Evolutionary conservation across 1,140 invertebrate species (phyloP), one percentile per base, ranked within the genome.

Genomic region (Hyposmocoma kahamanoa): DNA sequence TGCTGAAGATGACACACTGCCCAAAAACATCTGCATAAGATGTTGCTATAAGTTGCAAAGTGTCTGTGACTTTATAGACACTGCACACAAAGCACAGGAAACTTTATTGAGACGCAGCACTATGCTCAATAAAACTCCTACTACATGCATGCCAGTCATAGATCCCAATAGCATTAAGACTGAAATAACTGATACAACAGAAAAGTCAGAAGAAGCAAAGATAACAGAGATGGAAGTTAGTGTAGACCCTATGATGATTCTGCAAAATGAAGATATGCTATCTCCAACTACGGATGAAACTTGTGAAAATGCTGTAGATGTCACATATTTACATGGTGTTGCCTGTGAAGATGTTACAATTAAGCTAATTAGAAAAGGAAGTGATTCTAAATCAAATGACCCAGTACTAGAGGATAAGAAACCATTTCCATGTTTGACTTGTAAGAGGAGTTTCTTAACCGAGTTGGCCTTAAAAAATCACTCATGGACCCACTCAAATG

Each of bases 1-100:
- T 42, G 71, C 77, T 41, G 67, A 77, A 58, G 68, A 85, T 59
- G 85, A 87, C 38, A 78, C 71, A 50, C 61, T 87, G 55, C 84
- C 85, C 6, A 86, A 87, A 72, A 84, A 80, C 61, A 84, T 87
- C 62, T 87, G 85, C 50, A 73, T 86, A 9, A 61, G 67, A 52
- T 86, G 83, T 47, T 87, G 85, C 53, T 72, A 75, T 2, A 80
- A 83, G 63, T 56, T 87, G 46, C 78, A 87, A 67, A 72, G 62
- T 21, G 76, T 86, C 2, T 84, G 79, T 62, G 71, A 84, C 17
- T 87, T 87, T 56, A 81, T 85, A 50, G 83, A 86, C 26, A 72
- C 62, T 48, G 80, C 80, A 9, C 62, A 61, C 21, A 72, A 79
- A 49, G 68, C 85, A 15, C 85, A 86, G 58, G 68, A 76, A 38